phyloP scores from a whole-genome alignment of 2,888 invertebrate species.

The Watsonalla cultraria region DNA sequence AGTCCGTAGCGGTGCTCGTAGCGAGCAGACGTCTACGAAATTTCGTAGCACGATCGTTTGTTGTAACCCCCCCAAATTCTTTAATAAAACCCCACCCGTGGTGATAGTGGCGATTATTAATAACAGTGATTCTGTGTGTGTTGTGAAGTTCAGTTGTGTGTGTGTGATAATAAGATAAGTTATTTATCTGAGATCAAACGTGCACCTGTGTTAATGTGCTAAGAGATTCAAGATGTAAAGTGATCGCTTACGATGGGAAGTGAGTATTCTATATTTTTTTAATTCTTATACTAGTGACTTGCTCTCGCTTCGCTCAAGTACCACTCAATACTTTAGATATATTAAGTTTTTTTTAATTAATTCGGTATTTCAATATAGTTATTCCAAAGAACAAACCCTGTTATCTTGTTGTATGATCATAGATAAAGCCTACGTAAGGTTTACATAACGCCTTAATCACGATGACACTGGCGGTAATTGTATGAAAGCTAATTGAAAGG shows the following conservation, averaged over 20 bases:
- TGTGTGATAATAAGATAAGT: background rate
- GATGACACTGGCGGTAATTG: too few species aligned
- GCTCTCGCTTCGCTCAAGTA: too few species aligned
- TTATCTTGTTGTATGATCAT: too few species aligned
- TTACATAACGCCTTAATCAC: too few species aligned
- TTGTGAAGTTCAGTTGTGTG: background rate
- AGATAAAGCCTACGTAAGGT: too few species aligned
- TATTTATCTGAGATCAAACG: background rate
- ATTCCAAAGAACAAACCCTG: too few species aligned
- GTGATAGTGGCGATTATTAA: background rate
- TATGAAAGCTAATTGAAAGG: too few species aligned
- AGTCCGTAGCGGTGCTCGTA: slow-evolving; percentile 49
- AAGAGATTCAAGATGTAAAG: background rate
- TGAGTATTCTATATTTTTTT: background rate
- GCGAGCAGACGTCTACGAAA: slow-evolving; percentile 37
- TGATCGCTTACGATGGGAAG: background rate
- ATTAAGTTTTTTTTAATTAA: too few species aligned
- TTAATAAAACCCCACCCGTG: slow-evolving; percentile 39
- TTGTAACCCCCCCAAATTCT: slow-evolving; percentile 35
- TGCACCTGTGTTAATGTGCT: background rate
- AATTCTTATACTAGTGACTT: too few species aligned
- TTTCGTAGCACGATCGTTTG: slow-evolving; percentile 21
- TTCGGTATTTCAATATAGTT: too few species aligned
- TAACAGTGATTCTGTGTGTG: background rate
- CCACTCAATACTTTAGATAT: too few species aligned